A percentile compares a stretch with the other conserved stretches of the same genome.
Conservation (phyloP, 2,113 vertebrate species). For the Melospiza georgiana region DNA sequence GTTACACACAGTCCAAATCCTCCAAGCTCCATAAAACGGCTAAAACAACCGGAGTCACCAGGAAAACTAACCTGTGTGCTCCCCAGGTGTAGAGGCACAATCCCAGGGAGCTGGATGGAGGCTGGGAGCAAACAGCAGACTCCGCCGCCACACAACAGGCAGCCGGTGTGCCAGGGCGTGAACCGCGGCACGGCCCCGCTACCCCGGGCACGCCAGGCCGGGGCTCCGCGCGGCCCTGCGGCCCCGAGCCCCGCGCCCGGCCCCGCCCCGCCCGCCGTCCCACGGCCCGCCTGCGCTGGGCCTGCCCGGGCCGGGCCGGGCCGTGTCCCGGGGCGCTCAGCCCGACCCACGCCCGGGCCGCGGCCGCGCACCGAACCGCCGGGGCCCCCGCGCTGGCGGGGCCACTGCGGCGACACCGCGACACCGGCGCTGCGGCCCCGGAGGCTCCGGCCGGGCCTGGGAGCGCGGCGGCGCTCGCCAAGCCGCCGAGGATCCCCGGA, state of each 20-base stretch:
- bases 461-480: not conserved
- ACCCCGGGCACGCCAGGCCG: no score
- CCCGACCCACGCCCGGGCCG: not conserved
- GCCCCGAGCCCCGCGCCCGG: not conserved
- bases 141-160: not conserved
- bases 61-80: not conserved
- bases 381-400: not conserved
- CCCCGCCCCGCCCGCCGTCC: not conserved
- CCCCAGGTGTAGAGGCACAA: not conserved
- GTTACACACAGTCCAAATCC: not conserved
- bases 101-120: fast-evolving
- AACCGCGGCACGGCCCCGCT: not conserved
- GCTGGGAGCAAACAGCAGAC: fast-evolving
- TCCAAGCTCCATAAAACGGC: not conserved
- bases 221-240: not conserved
- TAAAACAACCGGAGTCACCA: not conserved
- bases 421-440: not conserved
- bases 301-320: not conserved
- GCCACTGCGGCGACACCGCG: not conserved
- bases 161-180: not conserved
- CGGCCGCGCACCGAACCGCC: not conserved
- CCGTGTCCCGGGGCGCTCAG: not conserved
- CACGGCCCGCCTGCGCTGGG: not conserved
- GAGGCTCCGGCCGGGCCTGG: not conserved
- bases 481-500: not conserved